phyloP scores from a whole-genome alignment of 2,113 vertebrate genomes.

The Etheostoma cragini region DNA sequence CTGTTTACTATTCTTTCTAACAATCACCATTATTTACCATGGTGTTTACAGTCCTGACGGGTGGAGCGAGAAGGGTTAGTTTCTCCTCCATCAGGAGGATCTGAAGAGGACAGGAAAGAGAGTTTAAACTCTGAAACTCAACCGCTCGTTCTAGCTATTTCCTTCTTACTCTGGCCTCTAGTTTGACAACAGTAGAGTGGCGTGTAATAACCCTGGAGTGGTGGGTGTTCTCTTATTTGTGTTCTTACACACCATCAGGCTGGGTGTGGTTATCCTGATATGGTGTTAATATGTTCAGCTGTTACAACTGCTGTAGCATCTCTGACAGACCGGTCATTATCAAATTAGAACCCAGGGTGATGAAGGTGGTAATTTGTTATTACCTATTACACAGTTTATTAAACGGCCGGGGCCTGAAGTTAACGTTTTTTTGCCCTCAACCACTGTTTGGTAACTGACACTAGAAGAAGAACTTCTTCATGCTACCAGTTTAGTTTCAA shows the following conservation, averaged over 20 bases:
- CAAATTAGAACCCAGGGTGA: too few species aligned
- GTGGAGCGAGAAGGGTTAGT: neutral
- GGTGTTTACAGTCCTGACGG: constrained; percentile 39
- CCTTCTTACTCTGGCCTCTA: constrained; percentile 27
- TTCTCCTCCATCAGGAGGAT: neutral
- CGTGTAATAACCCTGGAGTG: neutral
- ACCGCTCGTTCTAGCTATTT: neutral
- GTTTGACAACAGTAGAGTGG: constrained; percentile 23
- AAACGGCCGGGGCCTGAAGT: too few species aligned
- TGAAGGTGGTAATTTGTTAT: too few species aligned
- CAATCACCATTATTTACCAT: constrained; percentile 51
- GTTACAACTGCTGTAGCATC: neutral
- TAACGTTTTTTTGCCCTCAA: too few species aligned
- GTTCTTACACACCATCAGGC: neutral
- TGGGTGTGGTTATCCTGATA: neutral
- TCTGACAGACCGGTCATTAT: neutral
- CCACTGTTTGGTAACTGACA: too few species aligned
- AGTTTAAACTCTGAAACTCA: neutral
- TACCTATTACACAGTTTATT: too few species aligned
- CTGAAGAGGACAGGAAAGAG: neutral
- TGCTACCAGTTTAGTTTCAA: neutral
- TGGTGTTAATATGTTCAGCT: neutral
- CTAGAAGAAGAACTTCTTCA: neutral
- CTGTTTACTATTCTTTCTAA: constrained; percentile 1
- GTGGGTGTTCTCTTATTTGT: neutral